Base-by-base conservation (phyloP, 2,797 vertebrate genomes). In the Furcifer pardalis region DNA sequence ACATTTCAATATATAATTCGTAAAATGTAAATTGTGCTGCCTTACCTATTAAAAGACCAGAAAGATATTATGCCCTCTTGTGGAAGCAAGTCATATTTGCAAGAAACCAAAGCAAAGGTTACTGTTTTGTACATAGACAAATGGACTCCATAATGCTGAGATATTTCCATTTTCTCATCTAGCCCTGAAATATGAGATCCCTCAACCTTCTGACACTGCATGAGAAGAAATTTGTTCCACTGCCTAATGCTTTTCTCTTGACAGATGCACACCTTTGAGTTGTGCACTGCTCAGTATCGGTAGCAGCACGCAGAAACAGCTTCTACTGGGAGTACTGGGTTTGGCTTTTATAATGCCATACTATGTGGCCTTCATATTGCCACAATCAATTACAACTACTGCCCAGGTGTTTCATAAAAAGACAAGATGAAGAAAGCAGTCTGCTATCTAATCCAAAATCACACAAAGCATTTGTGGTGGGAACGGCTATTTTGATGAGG, bases 31-130 rank as follows among this genome's bases (percentile, higher is more conserved):
- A n/a, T 27, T n/a, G 27, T 44, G 3, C 46, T 68, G 13, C 30
- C 15, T 79, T 75, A 1, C 0, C 0, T 17, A 79, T 76, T 3
- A 4, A 0, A 81, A 71, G 1, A 19, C 35, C 25, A n/a, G 27
- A 52, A 10, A 77, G 91, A 90, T 86, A 94, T 80, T 93, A 93
- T 90, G 95, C 90, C 88, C 95, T 94, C 96, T 95, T 92, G 85
- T 96, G 96, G 95, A 90, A 85, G 66, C 19, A 5, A 63, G 6
- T 3, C 3, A 79, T 69, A 90, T 13, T 42, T 88, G 1, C 93
- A 93, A 88, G 84, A 0, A 56, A 49, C 46, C 10, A 13, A 19
- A 5, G 0, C 0, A 52, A 56, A 19, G 13, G 17, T n/a, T n/a
- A n/a, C 5, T 21, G 17, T 56, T 56, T 56, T 56, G 12, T 56